Evolutionary conservation across 2,888 invertebrate genomes (phyloP), one percentile per base, ranked within the genome.

Genomic region (Spilosoma lubricipeda): DNA sequence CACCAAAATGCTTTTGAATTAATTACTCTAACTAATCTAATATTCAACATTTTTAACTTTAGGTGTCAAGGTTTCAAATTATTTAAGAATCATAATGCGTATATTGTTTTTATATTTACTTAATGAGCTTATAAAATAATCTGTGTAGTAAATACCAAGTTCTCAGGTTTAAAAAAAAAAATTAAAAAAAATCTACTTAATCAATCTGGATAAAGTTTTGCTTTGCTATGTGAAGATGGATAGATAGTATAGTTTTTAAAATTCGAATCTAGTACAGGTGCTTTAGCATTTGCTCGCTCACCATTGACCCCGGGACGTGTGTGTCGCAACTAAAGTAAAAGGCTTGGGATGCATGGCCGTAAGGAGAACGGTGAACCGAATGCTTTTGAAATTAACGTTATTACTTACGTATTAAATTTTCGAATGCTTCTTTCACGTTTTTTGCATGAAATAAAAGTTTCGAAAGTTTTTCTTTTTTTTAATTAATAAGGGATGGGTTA

Each of bases 261-360:
- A 42, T 67, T 42, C 65, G 64, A 71, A 68, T 72, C 45, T 65
- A 70, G 69, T 30, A 78, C 84, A 85, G 85, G 84, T 85, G 82
- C 74, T 79, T 80, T 80, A 80, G 79, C 82, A 86, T 86, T 85
- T 85, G 75, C 76, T 86, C 88, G 87, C 86, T 90, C 87, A 83
- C 86, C 86, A 85, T 85, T 91, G 92, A 92, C 93, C 93, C 91
- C 91, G 89, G 80, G 80, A 77, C 72, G 81, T 80, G 81, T 83
- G 79, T 80, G 88, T 88, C 86, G 89, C 85, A 80, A 88, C 87
- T 87, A 85, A 88, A 88, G 83, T 91, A 91, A 91, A 89, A 91
- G 92, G 90, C 87, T 67, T 84, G 78, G 82, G 87, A 88, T 87
- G 87, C 88, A 90, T 89, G 87, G 88, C 86, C 87, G 85, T 78